Conservation (phyloP, 1,140 invertebrate species). For the Caerostris darwini region DNA sequence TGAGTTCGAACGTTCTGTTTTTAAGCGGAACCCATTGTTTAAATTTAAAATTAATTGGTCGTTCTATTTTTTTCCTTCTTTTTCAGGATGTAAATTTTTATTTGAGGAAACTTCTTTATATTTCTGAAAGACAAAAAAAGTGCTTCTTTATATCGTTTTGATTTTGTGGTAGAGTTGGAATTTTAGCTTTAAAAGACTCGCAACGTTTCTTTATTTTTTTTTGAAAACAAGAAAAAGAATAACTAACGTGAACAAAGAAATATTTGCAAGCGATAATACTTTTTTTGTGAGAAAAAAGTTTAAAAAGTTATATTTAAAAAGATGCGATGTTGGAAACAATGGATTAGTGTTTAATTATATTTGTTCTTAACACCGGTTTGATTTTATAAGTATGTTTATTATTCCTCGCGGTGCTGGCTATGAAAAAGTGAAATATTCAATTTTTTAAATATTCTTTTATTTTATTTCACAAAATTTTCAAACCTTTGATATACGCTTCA, state of each 20-base stretch:
- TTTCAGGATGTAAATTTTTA: constrained; percentile 2
- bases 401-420: neutral
- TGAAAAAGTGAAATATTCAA: neutral
- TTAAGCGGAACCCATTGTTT: neutral
- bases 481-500: too few relatives aligned
- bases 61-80: neutral
- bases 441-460: neutral
- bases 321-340: neutral
- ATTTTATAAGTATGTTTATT: neutral
- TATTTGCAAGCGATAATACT: neutral
- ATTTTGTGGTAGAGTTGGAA: constrained; percentile 10
- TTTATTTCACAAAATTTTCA: too few relatives aligned
- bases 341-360: neutral
- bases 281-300: neutral
- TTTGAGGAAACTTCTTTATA: neutral
- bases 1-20: neutral
- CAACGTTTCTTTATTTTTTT: neutral
- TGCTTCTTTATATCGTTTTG: constrained; percentile 13
- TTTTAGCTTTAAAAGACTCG: constrained; percentile 3
- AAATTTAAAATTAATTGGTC: constrained; percentile 41
- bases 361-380: neutral
- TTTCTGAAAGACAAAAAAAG: neutral
- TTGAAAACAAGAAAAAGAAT: neutral
- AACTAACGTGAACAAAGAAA: neutral
- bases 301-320: neutral